These are phyloP conservation scores for Mellivora capensis DNA, from an alignment of 2,113 vertebrate genomes.

Conservation along the genomic window DNA sequence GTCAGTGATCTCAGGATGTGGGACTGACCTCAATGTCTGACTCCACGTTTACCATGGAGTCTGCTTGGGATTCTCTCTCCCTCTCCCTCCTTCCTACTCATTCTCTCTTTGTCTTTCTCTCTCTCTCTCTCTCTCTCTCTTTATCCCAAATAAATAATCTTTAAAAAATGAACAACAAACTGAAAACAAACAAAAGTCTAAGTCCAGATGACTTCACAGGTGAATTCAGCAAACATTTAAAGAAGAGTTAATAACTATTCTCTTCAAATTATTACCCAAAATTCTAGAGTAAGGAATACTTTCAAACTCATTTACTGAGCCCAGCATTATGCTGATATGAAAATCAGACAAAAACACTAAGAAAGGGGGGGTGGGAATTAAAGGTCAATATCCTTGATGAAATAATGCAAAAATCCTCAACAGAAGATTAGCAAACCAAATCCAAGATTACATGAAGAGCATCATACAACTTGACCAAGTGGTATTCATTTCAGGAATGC, in stretches of 20 bases:
- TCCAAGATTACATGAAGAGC: background rate
- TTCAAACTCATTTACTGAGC: background rate
- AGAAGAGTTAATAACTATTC: background rate
- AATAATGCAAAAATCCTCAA: background rate
- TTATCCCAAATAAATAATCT: background rate
- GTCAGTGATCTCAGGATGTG: too few relatives aligned
- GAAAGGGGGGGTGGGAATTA: background rate
- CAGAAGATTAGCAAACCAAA: background rate
- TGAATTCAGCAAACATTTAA: background rate
- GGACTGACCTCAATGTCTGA: too few relatives aligned
- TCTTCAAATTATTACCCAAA: background rate
- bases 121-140: background rate
- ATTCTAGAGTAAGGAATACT: background rate
- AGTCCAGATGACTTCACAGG: background rate
- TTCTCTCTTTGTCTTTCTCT: too few relatives aligned
- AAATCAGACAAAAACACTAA: background rate
- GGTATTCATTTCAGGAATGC: background rate
- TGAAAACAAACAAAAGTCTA: background rate
- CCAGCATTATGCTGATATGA: background rate
- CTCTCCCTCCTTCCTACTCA: background rate
- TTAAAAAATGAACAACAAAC: background rate
- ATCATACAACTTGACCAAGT: background rate
- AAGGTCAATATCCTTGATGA: background rate
- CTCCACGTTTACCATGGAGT: background rate
- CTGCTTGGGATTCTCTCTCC: background rate